Percentiles rank a stretch among this genome's conserved stretches.
Evolutionary conservation across 2,888 invertebrate genomes (phyloP).

Genomic region (Pterostichus niger): DNA sequence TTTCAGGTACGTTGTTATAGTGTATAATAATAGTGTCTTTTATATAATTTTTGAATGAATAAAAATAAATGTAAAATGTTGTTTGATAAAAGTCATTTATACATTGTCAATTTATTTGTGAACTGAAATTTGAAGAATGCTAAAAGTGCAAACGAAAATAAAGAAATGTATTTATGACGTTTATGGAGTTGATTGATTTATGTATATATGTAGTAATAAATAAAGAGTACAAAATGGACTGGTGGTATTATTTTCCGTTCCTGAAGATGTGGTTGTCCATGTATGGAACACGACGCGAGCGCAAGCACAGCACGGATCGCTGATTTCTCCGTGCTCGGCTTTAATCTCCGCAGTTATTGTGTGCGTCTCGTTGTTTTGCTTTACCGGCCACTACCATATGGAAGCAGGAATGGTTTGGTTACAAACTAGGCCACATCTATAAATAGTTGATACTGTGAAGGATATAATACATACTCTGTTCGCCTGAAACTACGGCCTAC

Average conservation of each 20-base stretch:
- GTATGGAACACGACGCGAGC: constrained; percentile 26
- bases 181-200: constrained; percentile 37
- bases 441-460: constrained; percentile 64
- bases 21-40: too few species aligned
- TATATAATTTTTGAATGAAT: too few species aligned
- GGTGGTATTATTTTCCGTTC: constrained; percentile 44
- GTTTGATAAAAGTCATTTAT: background rate
- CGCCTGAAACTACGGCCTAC: background rate
- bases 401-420: constrained; percentile 57
- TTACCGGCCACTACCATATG: constrained; percentile 50
- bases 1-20: too few species aligned
- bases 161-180: constrained; percentile 19
- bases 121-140: constrained; percentile 7
- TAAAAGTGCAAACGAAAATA: constrained; percentile 6
- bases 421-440: constrained; percentile 64
- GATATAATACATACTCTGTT: constrained; percentile 46
- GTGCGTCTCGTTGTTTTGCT: constrained; percentile 53
- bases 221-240: constrained; percentile 39
- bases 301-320: background rate
- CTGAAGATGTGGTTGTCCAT: constrained; percentile 41
- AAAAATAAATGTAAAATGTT: background rate
- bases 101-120: background rate
- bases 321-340: constrained; percentile 35
- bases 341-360: constrained; percentile 43
- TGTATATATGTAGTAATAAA: constrained; percentile 18